Base-by-base conservation (phyloP, 2,113 vertebrate genomes). In the Larimichthys crocea region DNA sequence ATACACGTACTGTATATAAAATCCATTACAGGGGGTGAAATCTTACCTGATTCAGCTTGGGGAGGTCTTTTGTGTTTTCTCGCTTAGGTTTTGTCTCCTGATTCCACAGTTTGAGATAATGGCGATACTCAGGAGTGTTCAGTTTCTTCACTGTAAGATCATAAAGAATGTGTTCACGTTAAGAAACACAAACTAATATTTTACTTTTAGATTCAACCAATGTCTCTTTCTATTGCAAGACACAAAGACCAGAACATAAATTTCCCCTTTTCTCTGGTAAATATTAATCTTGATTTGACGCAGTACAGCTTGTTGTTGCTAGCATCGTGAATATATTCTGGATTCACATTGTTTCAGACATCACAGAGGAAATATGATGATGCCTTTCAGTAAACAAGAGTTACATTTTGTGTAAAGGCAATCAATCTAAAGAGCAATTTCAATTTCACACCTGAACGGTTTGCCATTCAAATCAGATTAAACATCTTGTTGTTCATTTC, bases 61-160 rank as follows among this genome's bases (percentile, higher is more conserved):
- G 97, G 64, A 99, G 94, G 19, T 98, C 95, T 91, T 98, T 99
- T 48, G 96, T 77, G 79, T 91, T 96, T 91, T 98, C 97, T 48
- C 92, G 90, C 79, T 96, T 98, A 10, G 96, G 90, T 85, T 96
- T 97, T 53, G 93, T 96, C 85, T 99, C 98, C 82, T 97, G 95
- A 83, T 96, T 96, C 98, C 98, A 99, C 78, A 99, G 94, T 81
- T 96, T 96, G 79, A 99, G 90, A 73, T 99, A 99, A 62, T 96
- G 96, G n/a, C 96, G 95, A 84, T 97, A 98, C 79, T 99, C 98
- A 72, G 97, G 95, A 62, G 96, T 95, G 89, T 94, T 97, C 64
- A 89, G 84, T 87, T 96, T 99, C 91, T 97, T 99, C 24, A 97
- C 98, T 99, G 89, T 20, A 87, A 87, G 12, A 80, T 46, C 22